Percentiles rank a stretch among this genome's conserved stretches.
phyloP scores from a whole-genome alignment of 2,888 invertebrate species.

The Mesochorus sp. region DNA sequence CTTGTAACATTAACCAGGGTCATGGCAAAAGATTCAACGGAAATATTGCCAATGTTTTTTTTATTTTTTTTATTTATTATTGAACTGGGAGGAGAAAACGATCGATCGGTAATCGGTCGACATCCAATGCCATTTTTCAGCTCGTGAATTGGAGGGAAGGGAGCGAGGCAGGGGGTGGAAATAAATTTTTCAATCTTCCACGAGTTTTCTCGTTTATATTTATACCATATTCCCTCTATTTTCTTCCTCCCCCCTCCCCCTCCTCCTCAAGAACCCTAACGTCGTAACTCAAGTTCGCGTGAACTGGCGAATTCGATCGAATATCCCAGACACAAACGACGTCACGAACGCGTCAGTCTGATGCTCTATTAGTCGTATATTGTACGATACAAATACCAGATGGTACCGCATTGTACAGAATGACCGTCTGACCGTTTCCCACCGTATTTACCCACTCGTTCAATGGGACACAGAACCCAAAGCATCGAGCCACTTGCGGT shows the following conservation, averaged over 20 bases:
- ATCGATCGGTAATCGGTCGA: conserved; percentile 22
- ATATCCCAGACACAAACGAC: background rate
- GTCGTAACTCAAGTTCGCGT: background rate
- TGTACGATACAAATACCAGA: background rate
- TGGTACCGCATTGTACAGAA: background rate
- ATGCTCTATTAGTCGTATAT: background rate
- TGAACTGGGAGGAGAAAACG: conserved; percentile 9
- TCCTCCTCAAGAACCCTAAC: background rate
- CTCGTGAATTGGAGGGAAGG: no score
- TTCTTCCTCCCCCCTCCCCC: background rate
- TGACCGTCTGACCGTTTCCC: conserved; percentile 18
- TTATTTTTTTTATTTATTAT: conserved; percentile 27
- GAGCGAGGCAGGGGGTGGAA: background rate
- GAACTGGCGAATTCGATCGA: background rate
- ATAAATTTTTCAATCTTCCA: conserved; percentile 33
- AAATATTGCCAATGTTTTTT: conserved; percentile 2
- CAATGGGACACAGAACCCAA: conserved; percentile 19
- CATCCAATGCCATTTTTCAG: conserved; percentile 18
- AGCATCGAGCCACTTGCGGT: conserved; percentile 25
- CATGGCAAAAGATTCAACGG: conserved; percentile 2
- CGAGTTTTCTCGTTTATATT: background rate
- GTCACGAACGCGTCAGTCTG: conserved; percentile 28
- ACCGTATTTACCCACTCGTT: no score
- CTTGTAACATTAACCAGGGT: conserved; percentile 7
- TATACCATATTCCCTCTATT: background rate